Percentiles rank a stretch among this genome's conserved stretches.
Conservation (phyloP, 2,113 vertebrate species). For the Sinocyclocheilus rhinocerous region DNA sequence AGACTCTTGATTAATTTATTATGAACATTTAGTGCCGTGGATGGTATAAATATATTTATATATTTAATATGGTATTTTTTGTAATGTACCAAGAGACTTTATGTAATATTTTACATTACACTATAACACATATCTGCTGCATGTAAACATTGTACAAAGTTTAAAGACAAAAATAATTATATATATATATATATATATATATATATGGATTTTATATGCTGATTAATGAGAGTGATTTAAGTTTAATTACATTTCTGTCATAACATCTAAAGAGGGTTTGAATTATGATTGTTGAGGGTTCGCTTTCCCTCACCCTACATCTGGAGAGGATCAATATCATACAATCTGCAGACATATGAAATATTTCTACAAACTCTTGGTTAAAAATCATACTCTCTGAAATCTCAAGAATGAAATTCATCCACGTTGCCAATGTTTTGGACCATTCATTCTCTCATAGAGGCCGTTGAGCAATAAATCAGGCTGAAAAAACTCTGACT, state of each 20-base stretch:
- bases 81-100: too few species aligned
- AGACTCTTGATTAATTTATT: too few species aligned
- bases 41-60: too few species aligned
- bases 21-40: too few species aligned
- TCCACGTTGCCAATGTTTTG: background rate
- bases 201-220: too few species aligned
- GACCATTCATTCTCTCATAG: background rate
- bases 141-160: too few species aligned
- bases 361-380: constrained; percentile 4
- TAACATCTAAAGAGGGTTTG: background rate
- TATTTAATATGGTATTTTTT: too few species aligned
- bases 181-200: too few species aligned
- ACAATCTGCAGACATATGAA: constrained; percentile 10
- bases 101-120: too few species aligned
- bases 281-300: background rate
- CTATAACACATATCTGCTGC: too few species aligned
- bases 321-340: constrained; percentile 14
- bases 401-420: background rate
- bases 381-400: constrained; percentile 7
- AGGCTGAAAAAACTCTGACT: constrained; percentile 43
- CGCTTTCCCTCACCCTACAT: background rate
- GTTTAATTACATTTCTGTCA: background rate
- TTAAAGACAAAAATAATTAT: too few species aligned
- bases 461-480: constrained; percentile 18
- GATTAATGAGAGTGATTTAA: background rate